Evolutionary conservation across 2,113 vertebrate species (phyloP), one percentile per base, ranked within the genome.

Genomic region (Barnardius zonarius): DNA sequence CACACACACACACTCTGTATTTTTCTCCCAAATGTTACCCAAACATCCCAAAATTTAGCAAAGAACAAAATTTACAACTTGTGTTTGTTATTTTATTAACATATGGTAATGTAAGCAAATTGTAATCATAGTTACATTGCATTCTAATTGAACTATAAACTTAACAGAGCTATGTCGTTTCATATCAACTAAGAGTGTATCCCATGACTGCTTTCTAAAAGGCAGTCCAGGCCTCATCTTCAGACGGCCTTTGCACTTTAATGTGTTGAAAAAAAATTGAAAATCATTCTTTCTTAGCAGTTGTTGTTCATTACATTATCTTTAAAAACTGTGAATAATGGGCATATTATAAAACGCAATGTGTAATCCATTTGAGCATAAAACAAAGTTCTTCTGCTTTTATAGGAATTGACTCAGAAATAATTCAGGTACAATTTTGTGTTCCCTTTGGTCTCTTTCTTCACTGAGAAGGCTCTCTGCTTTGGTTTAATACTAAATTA

Each of bases 401-500:
- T 92, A 76, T 39, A 89, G 57, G 49, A 92, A 96, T 83, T 93
- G 83, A 83, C 55, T 94, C 83, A 70, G 92, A 95, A 96, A 94
- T 96, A 96, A 96, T 96, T 96, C 91, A 95, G 83, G 83, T 94
- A 92, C 59, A 79, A 83, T 96, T 95, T 92, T 94, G 61, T 44
- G 64, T 97, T 96, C 92, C 77, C 80, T 92, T 97, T 95, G 89
- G 92, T 96, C 44, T 89, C 46, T 90, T 83, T 91, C 62, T 92
- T 95, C 76, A 83, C 78, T 68, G 55, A 86, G 89, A 92, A 88
- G 83, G 48, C 77, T 90, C 64, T 86, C 70, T 90, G 67, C 85
- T 96, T 95, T 95, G 61, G 87, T 93, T 87, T 91, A 83, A 92
- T 93, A 76, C 76, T 86, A 92, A 94, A 97, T 97, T 96, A 96